phyloP scores from a whole-genome alignment of 2,113 vertebrate species.

The Cyanocitta stelleri region DNA sequence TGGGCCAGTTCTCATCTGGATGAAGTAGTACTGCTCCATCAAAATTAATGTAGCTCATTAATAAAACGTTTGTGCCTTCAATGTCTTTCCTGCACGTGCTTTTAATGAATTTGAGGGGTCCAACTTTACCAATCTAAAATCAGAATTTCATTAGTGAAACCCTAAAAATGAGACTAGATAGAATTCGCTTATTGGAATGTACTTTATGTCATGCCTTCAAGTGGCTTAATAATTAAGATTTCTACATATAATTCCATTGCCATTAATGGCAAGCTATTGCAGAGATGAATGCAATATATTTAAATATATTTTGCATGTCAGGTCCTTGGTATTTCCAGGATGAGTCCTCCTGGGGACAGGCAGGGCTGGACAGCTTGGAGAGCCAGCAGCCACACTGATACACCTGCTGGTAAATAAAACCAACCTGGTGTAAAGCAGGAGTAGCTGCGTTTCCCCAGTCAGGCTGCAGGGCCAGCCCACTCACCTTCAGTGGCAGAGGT shows the following conservation, averaged over 20 bases:
- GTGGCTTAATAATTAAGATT: neutral
- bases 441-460: neutral
- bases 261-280: neutral
- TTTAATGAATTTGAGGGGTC: neutral
- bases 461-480: neutral
- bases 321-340: neutral
- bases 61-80: neutral
- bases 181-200: neutral
- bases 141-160: conserved; percentile 3
- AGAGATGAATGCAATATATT: neutral
- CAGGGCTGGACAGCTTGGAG: neutral
- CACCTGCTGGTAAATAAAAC: neutral
- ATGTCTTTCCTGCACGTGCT: neutral
- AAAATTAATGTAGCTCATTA: conserved; percentile 8
- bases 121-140: neutral
- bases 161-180: neutral
- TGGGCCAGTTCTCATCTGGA: neutral
- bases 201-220: neutral
- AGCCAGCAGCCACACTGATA: neutral
- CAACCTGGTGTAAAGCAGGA: neutral
- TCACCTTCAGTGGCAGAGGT: accelerated
- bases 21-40: neutral
- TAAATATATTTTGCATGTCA: neutral
- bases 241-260: neutral
- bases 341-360: neutral